Conservation (phyloP, 2,888 invertebrate genomes). For the Conomelus anceps region DNA sequence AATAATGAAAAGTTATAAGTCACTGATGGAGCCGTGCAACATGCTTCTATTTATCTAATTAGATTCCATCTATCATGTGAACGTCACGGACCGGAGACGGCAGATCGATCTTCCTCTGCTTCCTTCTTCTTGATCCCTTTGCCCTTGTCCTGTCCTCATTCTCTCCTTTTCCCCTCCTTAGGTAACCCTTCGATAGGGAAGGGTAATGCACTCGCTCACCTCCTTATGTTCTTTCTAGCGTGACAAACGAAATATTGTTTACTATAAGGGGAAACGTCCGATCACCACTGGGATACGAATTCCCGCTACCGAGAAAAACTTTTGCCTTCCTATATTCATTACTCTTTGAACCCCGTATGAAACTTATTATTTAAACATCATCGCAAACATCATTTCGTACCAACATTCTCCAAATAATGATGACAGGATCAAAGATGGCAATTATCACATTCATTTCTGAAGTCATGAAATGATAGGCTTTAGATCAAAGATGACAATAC, state of each 20-base stretch:
- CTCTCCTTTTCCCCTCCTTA: background rate
- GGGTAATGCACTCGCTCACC: background rate
- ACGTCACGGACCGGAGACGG: slow-evolving; percentile 23
- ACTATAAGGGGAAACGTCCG: background rate
- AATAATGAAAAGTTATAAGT: slow-evolving; percentile 10
- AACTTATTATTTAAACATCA: too few species aligned
- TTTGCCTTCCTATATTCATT: background rate
- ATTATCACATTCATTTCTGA: too few species aligned
- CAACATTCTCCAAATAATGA: too few species aligned
- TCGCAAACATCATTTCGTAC: too few species aligned
- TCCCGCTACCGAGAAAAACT: background rate
- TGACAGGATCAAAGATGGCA: too few species aligned
- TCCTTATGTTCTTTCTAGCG: background rate
- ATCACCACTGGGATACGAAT: background rate
- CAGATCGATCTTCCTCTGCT: slow-evolving; percentile 20
- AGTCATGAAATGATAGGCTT: too few species aligned
- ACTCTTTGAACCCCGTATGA: background rate
- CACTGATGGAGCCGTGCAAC: slow-evolving; percentile 4
- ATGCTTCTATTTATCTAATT: slow-evolving; percentile 27
- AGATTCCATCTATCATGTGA: slow-evolving; percentile 27
- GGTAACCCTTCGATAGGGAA: background rate
- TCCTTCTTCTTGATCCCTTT: background rate
- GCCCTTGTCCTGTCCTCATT: background rate
- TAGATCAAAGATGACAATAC: too few species aligned
- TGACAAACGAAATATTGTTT: background rate